Conservation (phyloP, 2,113 vertebrate species). For the Silurus meridionalis region DNA sequence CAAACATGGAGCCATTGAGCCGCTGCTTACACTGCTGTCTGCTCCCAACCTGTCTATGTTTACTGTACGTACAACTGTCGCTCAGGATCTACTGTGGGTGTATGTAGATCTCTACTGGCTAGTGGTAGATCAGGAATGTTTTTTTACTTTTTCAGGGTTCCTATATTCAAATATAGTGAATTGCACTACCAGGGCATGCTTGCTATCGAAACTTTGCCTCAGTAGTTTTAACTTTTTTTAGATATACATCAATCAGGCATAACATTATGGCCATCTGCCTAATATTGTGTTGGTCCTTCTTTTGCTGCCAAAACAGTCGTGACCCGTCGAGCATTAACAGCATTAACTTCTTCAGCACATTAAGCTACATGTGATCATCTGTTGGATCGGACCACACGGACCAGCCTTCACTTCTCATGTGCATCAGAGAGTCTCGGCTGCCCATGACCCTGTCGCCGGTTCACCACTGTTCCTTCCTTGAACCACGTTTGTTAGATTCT, state of each 20-base stretch:
- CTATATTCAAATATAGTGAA: neutral
- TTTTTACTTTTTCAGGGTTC: neutral
- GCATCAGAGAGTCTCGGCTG: too few species aligned
- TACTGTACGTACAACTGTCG: slow-evolving; percentile 74
- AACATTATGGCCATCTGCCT: neutral
- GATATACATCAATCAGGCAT: too few species aligned
- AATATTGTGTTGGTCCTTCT: too few species aligned
- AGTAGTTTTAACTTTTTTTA: neutral
- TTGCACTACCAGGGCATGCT: neutral
- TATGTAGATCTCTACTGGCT: neutral
- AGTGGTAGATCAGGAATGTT: neutral
- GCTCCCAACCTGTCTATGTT: slow-evolving; percentile 80
- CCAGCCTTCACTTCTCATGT: too few species aligned
- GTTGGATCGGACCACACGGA: too few species aligned
- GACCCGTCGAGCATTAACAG: too few species aligned
- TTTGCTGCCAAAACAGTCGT: too few species aligned
- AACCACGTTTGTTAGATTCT: too few species aligned
- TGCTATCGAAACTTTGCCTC: neutral
- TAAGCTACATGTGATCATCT: too few species aligned
- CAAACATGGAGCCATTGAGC: slow-evolving; percentile 82
- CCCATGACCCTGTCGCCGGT: too few species aligned
- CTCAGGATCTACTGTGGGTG: neutral
- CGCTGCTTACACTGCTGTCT: slow-evolving; percentile 78
- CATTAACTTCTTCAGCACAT: too few species aligned
- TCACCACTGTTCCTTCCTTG: too few species aligned